phyloP scores from a whole-genome alignment of 64 coral and sea anemone species.

The Dendronephthya gigantea region DNA sequence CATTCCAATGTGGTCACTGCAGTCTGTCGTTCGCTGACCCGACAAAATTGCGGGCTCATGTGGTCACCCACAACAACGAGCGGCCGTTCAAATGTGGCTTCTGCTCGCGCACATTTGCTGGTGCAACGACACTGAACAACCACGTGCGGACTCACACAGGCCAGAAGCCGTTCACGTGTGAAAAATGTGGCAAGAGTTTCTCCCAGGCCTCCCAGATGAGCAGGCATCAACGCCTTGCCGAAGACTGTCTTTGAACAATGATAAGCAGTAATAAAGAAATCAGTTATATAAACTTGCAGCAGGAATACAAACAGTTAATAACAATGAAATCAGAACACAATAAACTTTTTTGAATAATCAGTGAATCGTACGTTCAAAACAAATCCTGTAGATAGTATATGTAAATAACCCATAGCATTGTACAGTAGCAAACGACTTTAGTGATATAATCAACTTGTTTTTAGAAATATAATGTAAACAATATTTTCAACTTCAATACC shows the following conservation, averaged over 20 bases:
- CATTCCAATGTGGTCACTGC: background rate
- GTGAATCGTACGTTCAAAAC: too few species aligned
- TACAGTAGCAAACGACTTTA: too few species aligned
- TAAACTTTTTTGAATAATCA: conserved; percentile 13
- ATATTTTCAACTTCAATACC: too few species aligned
- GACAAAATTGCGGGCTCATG: conserved; percentile 4
- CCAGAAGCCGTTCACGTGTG: conserved; percentile 40
- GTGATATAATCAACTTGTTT: too few species aligned
- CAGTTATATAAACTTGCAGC: background rate
- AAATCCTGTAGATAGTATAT: too few species aligned
- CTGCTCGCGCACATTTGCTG: conserved; percentile 47
- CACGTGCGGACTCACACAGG: conserved; percentile 50
- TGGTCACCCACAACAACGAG: conserved; percentile 7
- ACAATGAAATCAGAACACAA: background rate
- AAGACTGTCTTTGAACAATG: conserved; percentile 6
- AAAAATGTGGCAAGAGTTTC: conserved; percentile 38
- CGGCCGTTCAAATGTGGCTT: conserved; percentile 21
- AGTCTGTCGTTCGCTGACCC: background rate
- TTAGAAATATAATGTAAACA: too few species aligned
- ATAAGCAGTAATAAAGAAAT: background rate
- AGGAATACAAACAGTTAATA: background rate
- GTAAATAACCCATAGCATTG: too few species aligned
- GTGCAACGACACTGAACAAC: conserved; percentile 52
- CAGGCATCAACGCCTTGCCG: conserved; percentile 27
- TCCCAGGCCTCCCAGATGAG: conserved; percentile 36